Evolutionary conservation across 2,113 vertebrate genomes (phyloP), one percentile per base, ranked within the genome.

Genomic region (Malaclemys terrapin): DNA sequence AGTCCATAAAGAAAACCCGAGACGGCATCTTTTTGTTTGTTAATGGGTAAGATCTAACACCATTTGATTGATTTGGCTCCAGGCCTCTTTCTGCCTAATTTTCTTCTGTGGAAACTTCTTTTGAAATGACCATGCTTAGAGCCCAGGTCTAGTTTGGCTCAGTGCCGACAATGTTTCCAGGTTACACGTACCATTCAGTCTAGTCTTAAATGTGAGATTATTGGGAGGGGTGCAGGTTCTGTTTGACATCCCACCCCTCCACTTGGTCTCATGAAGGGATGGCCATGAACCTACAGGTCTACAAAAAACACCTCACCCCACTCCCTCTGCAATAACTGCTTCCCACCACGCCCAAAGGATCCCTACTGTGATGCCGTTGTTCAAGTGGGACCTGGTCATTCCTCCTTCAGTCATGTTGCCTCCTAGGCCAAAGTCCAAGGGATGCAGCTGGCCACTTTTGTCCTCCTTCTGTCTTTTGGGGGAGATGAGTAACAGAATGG

Each of bases 111-210:
- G 16, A 3, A 0, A 3, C 54, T 80, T 80, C 31, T 83, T 85
- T 17, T 47, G 24, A 0, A 3, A 27, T 19, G 49, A 38, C 29
- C 80, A 50, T 65, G 59, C 59, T 65, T 88, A 57, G 42, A 90
- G 49, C 27, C 38, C n/a, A 82, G 19, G 27, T 75, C n/a, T 17
- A 31, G 13, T 65, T n/a, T 65, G 62, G 16, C 31, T 35, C 13
- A 65, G 62, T 3, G 1, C 9, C 24, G 42, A 17, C 27, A 2
- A n/a, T 1, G 72, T 29, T 17, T 47, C 85, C n/a, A 2, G 59
- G 14, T 0, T 3, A 29, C 9, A 53, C 0, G 2, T 27, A 17
- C 42, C 35, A 24, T 35, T 47, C 85, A 14, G 45, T 49, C 0
- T 65, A 65, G 31, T 35, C 14, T 65, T 31, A 65, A 65, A 35